These are phyloP conservation scores for Trichomalopsis sarcophagae DNA, from an alignment of 1,140 invertebrate genomes.

Conservation along the genomic window DNA sequence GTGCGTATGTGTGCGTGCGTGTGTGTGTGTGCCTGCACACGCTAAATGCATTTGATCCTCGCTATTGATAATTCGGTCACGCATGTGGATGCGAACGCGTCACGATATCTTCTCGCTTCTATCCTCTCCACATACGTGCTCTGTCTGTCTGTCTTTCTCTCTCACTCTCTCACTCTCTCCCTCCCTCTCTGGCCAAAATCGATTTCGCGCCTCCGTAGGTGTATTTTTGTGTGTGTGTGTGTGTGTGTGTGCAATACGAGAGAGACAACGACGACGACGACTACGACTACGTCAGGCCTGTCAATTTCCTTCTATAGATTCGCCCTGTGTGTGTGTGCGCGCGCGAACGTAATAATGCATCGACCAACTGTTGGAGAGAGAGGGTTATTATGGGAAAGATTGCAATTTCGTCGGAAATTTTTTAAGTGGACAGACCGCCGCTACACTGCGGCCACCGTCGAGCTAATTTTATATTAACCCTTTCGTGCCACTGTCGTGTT, in stretches of 20 bases:
- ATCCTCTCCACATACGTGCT: not conserved
- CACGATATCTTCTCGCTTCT: constrained; percentile 31
- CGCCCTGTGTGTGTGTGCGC: not conserved
- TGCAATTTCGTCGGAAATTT: constrained; percentile 1
- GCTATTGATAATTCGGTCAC: constrained; percentile 68
- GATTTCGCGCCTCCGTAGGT: not conserved
- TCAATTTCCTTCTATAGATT: constrained; percentile 46
- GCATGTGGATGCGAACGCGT: constrained; percentile 51
- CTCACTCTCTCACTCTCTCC: not conserved
- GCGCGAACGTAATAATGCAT: constrained; percentile 41
- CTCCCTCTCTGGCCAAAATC: constrained; percentile 30
- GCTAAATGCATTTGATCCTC: constrained; percentile 68
- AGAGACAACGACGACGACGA: constrained; percentile 14
- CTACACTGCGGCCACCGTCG: no score
- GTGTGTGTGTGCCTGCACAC: constrained; percentile 43
- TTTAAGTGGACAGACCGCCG: not conserved
- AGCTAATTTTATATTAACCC: constrained; percentile 41
- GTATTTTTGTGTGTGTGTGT: no score
- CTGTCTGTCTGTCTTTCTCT: not conserved
- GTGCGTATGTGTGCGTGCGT: not conserved
- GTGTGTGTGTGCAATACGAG: not conserved
- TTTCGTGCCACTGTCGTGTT: not conserved
- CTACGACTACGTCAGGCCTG: constrained; percentile 23
- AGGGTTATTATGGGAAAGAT: not conserved
- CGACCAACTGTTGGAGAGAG: constrained; percentile 35